phyloP scores from a whole-genome alignment of 2,797 vertebrate genomes.

The Rousettus madagascariensis region DNA sequence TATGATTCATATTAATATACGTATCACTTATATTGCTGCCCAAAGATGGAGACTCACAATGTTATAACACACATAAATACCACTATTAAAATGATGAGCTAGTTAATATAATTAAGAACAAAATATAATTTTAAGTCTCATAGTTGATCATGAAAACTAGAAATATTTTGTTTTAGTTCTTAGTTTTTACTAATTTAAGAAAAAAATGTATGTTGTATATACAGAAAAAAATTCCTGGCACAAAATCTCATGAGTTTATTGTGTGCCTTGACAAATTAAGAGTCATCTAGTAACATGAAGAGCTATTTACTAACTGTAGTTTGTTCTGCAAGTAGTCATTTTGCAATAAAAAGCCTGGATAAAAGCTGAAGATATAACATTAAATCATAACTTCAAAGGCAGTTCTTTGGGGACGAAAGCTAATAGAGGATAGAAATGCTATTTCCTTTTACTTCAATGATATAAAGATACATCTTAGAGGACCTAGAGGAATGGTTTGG shows the following conservation, averaged over 20 bases:
- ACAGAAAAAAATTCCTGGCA: background rate
- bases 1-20: background rate
- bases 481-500: background rate
- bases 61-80: background rate
- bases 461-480: slow-evolving; percentile 28
- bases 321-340: slow-evolving; percentile 52
- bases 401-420: slow-evolving; percentile 48
- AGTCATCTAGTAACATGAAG: slow-evolving; percentile 24
- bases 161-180: background rate
- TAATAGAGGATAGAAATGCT: slow-evolving; percentile 49
- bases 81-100: background rate
- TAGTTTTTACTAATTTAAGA: slow-evolving; percentile 29
- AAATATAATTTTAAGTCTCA: slow-evolving; percentile 25
- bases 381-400: slow-evolving; percentile 61
- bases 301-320: slow-evolving; percentile 47
- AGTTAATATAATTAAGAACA: background rate
- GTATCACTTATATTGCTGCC: background rate
- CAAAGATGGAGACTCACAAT: background rate
- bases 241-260: slow-evolving; percentile 49
- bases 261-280: slow-evolving; percentile 61
- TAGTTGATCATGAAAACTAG: background rate
- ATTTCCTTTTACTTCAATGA: slow-evolving; percentile 24
- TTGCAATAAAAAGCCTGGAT: slow-evolving; percentile 45
- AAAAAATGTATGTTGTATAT: background rate
- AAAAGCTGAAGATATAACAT: slow-evolving; percentile 36